Percentiles rank a stretch among this genome's conserved stretches.
These are phyloP conservation scores for Torymus auratus DNA, from an alignment of 2,888 invertebrate species.

Conservation along the genomic window DNA sequence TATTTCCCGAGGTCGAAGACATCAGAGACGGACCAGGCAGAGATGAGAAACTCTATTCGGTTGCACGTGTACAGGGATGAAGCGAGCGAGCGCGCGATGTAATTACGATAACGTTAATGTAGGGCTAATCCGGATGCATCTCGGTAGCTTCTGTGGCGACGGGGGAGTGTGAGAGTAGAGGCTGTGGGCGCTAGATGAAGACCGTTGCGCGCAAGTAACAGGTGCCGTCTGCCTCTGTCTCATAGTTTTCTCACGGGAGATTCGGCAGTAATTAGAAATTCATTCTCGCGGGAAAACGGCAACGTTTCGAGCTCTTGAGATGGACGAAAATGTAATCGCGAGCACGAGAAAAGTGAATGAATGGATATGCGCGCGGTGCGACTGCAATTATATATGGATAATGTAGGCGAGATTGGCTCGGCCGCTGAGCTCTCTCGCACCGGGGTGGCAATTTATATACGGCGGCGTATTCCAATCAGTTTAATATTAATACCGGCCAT, in stretches of 20 bases:
- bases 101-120: constrained; percentile 73
- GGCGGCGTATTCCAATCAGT: constrained; percentile 16
- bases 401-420: constrained; percentile 1
- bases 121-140: constrained; percentile 61
- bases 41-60: not conserved
- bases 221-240: constrained; percentile 65
- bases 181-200: constrained; percentile 20
- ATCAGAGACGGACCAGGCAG: not conserved
- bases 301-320: not conserved
- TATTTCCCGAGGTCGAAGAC: constrained; percentile 30
- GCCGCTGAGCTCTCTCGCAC: no score
- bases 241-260: not conserved
- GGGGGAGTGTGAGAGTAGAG: constrained; percentile 49
- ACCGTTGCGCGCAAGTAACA: constrained; percentile 66
- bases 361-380: not conserved
- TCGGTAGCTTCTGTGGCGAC: constrained; percentile 61
- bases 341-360: no score
- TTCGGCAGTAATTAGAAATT: constrained; percentile 55
- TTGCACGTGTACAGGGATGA: constrained; percentile 7
- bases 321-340: no score
- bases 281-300: constrained; percentile 34
- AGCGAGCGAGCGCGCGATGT: constrained; percentile 63
- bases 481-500: constrained; percentile 38
- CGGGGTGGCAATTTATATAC: constrained; percentile 20
- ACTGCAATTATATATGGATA: not conserved